Percentiles rank a stretch among this genome's conserved stretches.
phyloP scores from a whole-genome alignment of 2,797 vertebrate species.

The Antrozous pallidus region DNA sequence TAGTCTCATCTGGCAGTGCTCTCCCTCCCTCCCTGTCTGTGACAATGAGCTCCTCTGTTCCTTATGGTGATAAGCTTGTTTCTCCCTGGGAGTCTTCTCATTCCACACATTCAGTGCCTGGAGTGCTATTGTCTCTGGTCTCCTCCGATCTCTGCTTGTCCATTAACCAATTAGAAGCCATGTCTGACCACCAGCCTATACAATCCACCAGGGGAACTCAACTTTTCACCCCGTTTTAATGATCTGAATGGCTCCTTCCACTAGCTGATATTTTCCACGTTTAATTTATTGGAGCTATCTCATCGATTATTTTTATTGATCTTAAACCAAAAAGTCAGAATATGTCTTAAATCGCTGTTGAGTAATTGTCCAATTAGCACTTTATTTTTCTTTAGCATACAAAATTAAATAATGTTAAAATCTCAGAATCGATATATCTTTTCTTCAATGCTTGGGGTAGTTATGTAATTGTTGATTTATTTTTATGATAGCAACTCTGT shows the following conservation, averaged over 20 bases:
- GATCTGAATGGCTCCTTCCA: neutral
- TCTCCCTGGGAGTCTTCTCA: neutral
- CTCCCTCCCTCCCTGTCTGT: neutral
- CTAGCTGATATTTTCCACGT: neutral
- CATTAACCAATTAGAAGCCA: neutral
- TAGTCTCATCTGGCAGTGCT: neutral
- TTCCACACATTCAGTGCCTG: neutral
- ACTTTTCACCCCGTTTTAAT: neutral
- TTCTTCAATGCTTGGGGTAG: neutral
- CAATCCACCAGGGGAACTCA: neutral
- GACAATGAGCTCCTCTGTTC: neutral
- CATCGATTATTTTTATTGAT: neutral
- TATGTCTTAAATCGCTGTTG: neutral
- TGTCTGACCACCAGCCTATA: neutral
- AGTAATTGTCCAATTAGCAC: neutral
- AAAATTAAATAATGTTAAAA: neutral
- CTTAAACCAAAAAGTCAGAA: neutral
- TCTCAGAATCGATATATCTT: neutral
- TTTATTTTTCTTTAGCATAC: neutral
- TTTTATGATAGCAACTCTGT: neutral
- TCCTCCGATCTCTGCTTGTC: neutral
- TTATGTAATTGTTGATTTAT: neutral
- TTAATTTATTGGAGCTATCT: neutral
- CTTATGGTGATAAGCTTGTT: neutral
- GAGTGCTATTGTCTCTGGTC: neutral